phyloP scores from a whole-genome alignment of 1,140 invertebrate genomes.

The Danaus plexippus region DNA sequence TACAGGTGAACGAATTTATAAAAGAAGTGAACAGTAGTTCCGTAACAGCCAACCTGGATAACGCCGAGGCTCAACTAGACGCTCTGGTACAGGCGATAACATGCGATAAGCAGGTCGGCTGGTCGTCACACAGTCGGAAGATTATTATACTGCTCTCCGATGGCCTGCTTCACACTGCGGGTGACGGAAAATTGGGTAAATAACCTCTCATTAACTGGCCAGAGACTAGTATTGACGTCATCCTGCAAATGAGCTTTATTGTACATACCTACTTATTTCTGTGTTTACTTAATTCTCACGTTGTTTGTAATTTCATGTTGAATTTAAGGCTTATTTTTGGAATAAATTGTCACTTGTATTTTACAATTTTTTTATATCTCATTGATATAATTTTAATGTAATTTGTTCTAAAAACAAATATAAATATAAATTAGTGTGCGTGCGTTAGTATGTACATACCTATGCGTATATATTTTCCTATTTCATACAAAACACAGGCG shows the following conservation, averaged over 20 bases:
- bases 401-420: too few relatives aligned
- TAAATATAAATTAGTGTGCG: too few relatives aligned
- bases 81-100: constrained; percentile 98
- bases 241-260: background rate
- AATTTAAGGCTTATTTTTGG: too few relatives aligned
- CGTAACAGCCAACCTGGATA: constrained; percentile 97
- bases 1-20: constrained; percentile 67
- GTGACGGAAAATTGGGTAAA: constrained; percentile 74
- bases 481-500: constrained; percentile 39
- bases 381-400: too few relatives aligned
- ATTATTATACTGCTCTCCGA: constrained; percentile 77
- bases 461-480: constrained; percentile 12
- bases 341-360: too few relatives aligned
- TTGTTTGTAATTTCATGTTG: background rate
- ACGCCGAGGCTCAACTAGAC: constrained; percentile 97
- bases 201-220: background rate
- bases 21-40: constrained; percentile 63
- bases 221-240: too few relatives aligned
- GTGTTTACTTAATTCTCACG: background rate
- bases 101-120: constrained; percentile 81
- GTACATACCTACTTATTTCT: constrained; percentile 1
- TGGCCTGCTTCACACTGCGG: constrained; percentile 76
- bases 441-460: too few relatives aligned
- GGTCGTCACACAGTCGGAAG: constrained; percentile 73
- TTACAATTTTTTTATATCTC: too few relatives aligned